Percentiles rank a stretch among this genome's conserved stretches.
phyloP scores from a whole-genome alignment of 2,888 invertebrate species.

The Synergus umbraculus region DNA sequence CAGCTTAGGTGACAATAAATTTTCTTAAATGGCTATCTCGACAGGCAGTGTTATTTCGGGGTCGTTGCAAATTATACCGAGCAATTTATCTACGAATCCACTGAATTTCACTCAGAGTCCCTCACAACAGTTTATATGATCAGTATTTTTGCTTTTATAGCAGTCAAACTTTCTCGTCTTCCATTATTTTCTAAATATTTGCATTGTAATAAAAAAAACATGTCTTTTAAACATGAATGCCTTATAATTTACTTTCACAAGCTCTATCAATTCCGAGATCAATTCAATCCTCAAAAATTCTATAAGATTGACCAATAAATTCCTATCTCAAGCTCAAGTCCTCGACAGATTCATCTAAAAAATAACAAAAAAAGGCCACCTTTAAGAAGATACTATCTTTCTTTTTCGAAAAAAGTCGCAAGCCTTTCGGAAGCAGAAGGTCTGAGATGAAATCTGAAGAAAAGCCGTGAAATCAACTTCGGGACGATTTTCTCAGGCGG shows the following conservation, averaged over 20 bases:
- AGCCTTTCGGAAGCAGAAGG: not conserved
- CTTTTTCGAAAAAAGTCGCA: not conserved
- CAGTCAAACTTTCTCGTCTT: too few species aligned
- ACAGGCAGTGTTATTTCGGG: slow-evolving; percentile 58
- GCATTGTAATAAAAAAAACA: too few species aligned
- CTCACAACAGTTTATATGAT: slow-evolving; percentile 10
- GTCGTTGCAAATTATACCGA: slow-evolving; percentile 58
- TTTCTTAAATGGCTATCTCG: slow-evolving; percentile 55
- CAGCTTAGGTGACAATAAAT: slow-evolving; percentile 59
- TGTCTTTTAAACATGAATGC: too few species aligned
- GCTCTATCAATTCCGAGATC: not conserved
- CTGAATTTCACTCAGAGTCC: slow-evolving; percentile 30
- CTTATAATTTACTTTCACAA: too few species aligned
- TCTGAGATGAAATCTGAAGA: not conserved
- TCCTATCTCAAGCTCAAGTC: not conserved
- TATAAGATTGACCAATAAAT: not conserved
- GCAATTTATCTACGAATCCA: slow-evolving; percentile 55
- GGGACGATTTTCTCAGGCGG: slow-evolving; percentile 61
- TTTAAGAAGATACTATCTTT: not conserved
- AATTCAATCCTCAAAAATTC: not conserved
- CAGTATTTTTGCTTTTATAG: not conserved
- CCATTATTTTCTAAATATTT: too few species aligned
- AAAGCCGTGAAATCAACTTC: slow-evolving; percentile 60
- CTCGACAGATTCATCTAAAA: not conserved
- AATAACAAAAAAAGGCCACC: not conserved